These are phyloP conservation scores for Trichogramma dendrolimi DNA, from an alignment of 2,888 invertebrate species.

Conservation along the genomic window DNA sequence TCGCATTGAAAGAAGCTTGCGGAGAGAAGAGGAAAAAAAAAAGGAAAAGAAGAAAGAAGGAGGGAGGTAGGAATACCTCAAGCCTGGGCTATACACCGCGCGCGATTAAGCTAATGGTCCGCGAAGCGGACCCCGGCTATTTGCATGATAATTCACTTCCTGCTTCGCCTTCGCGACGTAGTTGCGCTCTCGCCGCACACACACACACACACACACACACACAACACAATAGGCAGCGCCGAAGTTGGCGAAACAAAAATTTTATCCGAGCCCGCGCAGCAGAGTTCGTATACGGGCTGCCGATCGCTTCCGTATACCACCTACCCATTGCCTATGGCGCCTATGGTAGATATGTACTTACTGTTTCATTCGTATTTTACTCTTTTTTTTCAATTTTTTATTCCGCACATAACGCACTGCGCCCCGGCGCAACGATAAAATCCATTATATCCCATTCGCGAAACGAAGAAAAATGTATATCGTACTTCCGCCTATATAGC, in stretches of 20 bases:
- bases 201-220: no score
- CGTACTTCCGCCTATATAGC: no score
- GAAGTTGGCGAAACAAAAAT: slow-evolving; percentile 36
- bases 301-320: not conserved
- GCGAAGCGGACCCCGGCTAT: slow-evolving; percentile 38
- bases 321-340: not conserved
- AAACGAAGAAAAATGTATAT: not conserved
- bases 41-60: not conserved
- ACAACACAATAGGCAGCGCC: not conserved
- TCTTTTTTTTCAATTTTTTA: not conserved
- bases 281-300: not conserved
- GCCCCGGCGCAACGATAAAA: not conserved
- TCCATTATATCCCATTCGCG: not conserved
- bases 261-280: slow-evolving; percentile 8
- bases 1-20: not conserved
- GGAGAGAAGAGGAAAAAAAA: not conserved
- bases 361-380: not conserved
- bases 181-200: no score
- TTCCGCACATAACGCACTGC: not conserved
- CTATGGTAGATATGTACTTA: not conserved
- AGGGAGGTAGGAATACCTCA: not conserved
- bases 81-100: no score
- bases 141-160: slow-evolving; percentile 44
- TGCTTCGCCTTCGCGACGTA: slow-evolving; percentile 18
- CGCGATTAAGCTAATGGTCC: slow-evolving; percentile 43